These are phyloP conservation scores for Micropoecilia bifurca DNA, from an alignment of 2,797 vertebrate genomes.

Conservation along the genomic window DNA sequence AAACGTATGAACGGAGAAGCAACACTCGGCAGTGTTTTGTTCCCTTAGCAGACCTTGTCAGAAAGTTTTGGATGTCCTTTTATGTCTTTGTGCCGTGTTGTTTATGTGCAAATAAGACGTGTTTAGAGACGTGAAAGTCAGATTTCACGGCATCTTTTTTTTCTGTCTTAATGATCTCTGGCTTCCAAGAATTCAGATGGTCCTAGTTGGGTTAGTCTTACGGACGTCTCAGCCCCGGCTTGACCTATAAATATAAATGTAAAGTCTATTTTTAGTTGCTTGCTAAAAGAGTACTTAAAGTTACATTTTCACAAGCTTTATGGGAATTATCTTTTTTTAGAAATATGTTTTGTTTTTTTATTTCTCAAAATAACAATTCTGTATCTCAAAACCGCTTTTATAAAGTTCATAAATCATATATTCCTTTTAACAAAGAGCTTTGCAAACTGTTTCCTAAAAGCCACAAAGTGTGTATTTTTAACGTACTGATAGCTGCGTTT, in stretches of 20 bases:
- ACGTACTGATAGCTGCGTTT: conserved; percentile 10
- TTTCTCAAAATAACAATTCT: background rate
- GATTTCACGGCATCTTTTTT: background rate
- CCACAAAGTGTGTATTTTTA: background rate
- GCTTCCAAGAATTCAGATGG: background rate
- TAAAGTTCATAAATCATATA: background rate
- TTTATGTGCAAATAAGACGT: background rate
- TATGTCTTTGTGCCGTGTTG: background rate
- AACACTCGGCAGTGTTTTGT: conserved; percentile 5
- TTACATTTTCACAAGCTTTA: background rate
- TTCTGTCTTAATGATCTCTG: background rate
- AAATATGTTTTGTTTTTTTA: background rate
- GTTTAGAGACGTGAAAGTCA: background rate
- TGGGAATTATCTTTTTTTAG: background rate
- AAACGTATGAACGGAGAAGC: conserved; percentile 18
- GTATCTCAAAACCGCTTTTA: background rate
- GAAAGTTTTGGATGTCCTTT: background rate
- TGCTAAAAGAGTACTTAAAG: background rate
- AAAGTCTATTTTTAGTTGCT: background rate
- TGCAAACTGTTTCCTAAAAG: background rate
- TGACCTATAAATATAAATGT: background rate
- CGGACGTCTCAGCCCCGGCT: background rate
- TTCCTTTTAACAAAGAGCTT: background rate
- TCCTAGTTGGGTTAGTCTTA: background rate
- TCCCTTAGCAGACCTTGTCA: background rate